A percentile compares a stretch with the other conserved stretches of the same genome.
phyloP scores from a whole-genome alignment of 2,888 invertebrate genomes.

The Protophormia terraenovae region DNA sequence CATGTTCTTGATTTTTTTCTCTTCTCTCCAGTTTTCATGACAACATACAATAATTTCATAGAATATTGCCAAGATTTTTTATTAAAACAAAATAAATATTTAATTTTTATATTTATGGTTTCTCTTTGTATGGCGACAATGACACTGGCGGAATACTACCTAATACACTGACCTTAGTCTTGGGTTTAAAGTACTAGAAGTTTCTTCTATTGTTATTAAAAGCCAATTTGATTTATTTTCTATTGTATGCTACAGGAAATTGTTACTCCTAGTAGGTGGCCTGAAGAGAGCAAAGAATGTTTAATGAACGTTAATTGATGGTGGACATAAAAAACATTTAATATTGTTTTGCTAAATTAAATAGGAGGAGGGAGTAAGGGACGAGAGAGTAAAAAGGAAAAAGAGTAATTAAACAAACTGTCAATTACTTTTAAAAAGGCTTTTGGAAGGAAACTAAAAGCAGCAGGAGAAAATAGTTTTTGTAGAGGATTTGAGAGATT shows the following conservation, averaged over 20 bases:
- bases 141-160: conserved; percentile 36
- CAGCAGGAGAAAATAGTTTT: background rate
- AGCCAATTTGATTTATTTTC: background rate
- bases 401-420: conserved; percentile 18
- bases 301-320: conserved; percentile 36
- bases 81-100: conserved; percentile 28
- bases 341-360: background rate
- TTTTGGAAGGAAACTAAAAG: background rate
- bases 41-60: background rate
- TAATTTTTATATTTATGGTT: background rate
- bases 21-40: too few species aligned
- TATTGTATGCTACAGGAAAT: conserved; percentile 2
- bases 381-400: background rate
- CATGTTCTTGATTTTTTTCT: too few species aligned
- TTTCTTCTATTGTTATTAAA: conserved; percentile 7
- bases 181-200: background rate
- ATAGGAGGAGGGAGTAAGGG: background rate
- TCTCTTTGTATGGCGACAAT: background rate
- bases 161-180: conserved; percentile 27
- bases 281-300: background rate
- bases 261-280: conserved; percentile 36
- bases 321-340: background rate
- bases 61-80: background rate
- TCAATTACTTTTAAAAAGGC: conserved; percentile 3
- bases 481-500: background rate